Evolutionary conservation across 2,888 invertebrate species (phyloP), one percentile per base, ranked within the genome.

Genomic region (Tinea pellionella): DNA sequence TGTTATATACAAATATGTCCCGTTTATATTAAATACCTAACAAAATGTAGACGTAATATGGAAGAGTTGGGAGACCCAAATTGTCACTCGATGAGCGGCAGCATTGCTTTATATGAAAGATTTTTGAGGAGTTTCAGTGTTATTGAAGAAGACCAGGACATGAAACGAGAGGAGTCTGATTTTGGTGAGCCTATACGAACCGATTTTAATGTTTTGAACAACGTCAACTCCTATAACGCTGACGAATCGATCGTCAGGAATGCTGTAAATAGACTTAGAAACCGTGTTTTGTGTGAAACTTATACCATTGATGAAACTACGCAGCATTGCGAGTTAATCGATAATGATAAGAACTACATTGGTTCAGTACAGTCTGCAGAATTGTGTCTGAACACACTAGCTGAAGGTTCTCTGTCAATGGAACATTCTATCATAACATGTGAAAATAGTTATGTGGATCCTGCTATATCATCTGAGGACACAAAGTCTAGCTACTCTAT

Each of bases 111-210:
- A 63, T 87, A 87, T 63, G 83, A 84, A 63, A 77, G 85, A 51
- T 87, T 85, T 66, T 73, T 86, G 74, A 76, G 80, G 72, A 86
- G 84, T 74, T 87, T 87, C 65, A 85, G 78, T 67, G 78, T 85
- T 59, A 82, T 77, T 59, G 57, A 57, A 13, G 29, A 57, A 15
- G 32, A 32, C 32, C 32, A 30, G 12, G 12, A 18, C 18, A 24
- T 6, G 4, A 16, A 24, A 18, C 19, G 2, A 12, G 1, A 13
- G 7, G 53, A 24, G 11, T 53, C 53, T 9, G 24, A 24, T 24
- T 24, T 24, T 24, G 24, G 24, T 24, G 24, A 53, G 16, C 24
- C 24, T 12, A 18, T n/a, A 4, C 12, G 15, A 15, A 47, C 47
- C 9, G 16, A 47, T 15, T 12, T 15, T 15, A 30, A 32, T 13